Percentiles rank a stretch among this genome's conserved stretches.
These are phyloP conservation scores for Equus quagga DNA, from an alignment of 2,113 vertebrate species.

Conservation along the genomic window DNA sequence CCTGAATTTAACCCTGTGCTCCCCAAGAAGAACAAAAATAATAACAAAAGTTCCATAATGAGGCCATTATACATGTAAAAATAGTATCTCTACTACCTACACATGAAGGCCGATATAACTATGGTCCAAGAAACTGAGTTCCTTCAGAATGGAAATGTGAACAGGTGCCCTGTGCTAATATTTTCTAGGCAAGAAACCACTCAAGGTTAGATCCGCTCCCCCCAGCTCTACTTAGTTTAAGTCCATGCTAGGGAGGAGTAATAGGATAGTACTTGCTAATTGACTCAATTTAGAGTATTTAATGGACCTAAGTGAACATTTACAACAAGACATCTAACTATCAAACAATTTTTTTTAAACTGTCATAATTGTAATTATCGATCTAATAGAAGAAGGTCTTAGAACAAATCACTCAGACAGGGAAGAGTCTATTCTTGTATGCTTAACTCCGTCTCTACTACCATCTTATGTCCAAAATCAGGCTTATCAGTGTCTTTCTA, in stretches of 20 bases:
- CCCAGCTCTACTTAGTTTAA: neutral
- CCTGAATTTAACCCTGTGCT: slow-evolving; percentile 39
- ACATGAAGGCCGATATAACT: neutral
- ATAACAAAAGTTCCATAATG: neutral
- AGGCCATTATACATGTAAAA: neutral
- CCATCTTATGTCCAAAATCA: neutral
- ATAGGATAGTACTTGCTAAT: neutral
- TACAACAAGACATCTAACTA: neutral
- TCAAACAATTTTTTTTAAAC: neutral
- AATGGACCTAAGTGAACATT: neutral
- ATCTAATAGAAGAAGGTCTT: neutral
- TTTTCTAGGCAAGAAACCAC: neutral
- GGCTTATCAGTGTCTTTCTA: neutral
- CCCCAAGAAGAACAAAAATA: slow-evolving; percentile 45
- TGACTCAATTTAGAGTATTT: neutral
- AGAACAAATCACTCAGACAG: neutral
- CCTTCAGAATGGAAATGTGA: neutral
- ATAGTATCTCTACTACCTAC: neutral
- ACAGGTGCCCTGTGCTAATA: neutral
- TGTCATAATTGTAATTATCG: neutral
- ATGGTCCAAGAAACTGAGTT: neutral
- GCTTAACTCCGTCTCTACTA: neutral
- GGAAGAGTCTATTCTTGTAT: neutral
- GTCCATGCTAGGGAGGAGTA: neutral
- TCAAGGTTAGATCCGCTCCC: neutral